Evolutionary conservation across 1,140 invertebrate genomes (phyloP).

Genomic region (Glossosoma conforme): DNA sequence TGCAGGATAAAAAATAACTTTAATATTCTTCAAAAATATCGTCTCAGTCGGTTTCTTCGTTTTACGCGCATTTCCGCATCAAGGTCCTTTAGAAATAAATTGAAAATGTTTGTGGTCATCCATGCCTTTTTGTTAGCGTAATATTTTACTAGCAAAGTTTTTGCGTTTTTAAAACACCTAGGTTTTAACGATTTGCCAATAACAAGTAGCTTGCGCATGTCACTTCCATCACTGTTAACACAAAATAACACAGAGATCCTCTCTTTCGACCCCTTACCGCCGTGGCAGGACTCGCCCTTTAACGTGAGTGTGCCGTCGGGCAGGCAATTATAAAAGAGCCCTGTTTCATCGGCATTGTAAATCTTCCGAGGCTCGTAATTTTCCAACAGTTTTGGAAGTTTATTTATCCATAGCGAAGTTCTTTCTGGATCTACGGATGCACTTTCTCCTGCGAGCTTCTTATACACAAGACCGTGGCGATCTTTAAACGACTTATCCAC

Average conservation of each 20-base stretch:
- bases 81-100: no score
- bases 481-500: no score
- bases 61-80: slow-evolving; percentile 12
- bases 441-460: no score
- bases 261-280: slow-evolving; percentile 9
- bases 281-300: slow-evolving; percentile 8
- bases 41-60: slow-evolving; percentile 1
- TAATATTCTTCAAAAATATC: no score
- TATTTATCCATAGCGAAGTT: no score
- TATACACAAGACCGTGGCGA: no score
- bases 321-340: slow-evolving; percentile 2
- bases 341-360: slow-evolving; percentile 3
- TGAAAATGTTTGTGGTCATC: no score
- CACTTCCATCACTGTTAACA: slow-evolving; percentile 9
- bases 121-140: no score
- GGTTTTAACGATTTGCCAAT: slow-evolving; percentile 10
- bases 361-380: background rate
- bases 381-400: slow-evolving; percentile 7
- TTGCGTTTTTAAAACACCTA: slow-evolving; percentile 41
- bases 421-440: no score
- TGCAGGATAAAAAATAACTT: no score
- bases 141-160: no score
- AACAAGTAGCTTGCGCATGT: slow-evolving; percentile 7
- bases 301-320: slow-evolving; percentile 1
- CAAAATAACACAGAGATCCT: slow-evolving; percentile 8